Percentiles rank a stretch among this genome's conserved stretches.
Evolutionary conservation across 2,113 vertebrate genomes (phyloP).

Genomic region (Puffinus mauretanicus): DNA sequence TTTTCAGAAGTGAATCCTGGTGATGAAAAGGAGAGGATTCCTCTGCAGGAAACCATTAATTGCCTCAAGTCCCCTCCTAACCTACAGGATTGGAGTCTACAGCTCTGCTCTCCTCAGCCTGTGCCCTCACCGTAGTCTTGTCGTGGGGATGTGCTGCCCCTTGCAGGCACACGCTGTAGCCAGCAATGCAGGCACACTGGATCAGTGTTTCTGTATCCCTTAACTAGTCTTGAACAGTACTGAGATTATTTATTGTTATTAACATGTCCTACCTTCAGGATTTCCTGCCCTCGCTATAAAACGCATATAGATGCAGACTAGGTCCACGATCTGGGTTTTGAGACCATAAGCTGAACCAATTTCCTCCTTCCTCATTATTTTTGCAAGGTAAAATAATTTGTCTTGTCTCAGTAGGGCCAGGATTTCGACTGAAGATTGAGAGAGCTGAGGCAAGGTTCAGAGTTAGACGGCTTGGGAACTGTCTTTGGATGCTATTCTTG

Average conservation of each 20-base stretch:
- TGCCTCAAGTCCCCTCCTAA: not conserved
- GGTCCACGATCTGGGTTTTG: not conserved
- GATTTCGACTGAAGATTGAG: not conserved
- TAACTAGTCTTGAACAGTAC: not conserved
- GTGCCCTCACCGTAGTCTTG: rapidly evolving
- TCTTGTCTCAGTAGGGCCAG: not conserved
- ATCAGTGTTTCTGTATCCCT: not conserved
- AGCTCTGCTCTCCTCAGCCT: not conserved
- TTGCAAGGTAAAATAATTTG: not conserved
- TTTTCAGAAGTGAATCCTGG: constrained; percentile 77
- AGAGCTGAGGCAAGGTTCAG: not conserved
- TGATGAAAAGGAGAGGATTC: not conserved
- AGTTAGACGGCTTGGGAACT: not conserved
- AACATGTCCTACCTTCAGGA: not conserved
- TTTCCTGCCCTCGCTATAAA: not conserved
- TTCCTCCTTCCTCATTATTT: not conserved
- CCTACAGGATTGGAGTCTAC: not conserved
- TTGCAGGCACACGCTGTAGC: not conserved
- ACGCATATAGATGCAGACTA: not conserved
- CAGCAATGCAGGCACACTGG: not conserved
- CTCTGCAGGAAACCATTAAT: not conserved
- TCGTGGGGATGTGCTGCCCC: not conserved
- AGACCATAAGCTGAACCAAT: not conserved
- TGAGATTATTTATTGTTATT: not conserved
- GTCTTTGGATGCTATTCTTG: not conserved